Base-by-base conservation (phyloP, 2,797 vertebrate species). In the Pygocentrus nattereri region DNA sequence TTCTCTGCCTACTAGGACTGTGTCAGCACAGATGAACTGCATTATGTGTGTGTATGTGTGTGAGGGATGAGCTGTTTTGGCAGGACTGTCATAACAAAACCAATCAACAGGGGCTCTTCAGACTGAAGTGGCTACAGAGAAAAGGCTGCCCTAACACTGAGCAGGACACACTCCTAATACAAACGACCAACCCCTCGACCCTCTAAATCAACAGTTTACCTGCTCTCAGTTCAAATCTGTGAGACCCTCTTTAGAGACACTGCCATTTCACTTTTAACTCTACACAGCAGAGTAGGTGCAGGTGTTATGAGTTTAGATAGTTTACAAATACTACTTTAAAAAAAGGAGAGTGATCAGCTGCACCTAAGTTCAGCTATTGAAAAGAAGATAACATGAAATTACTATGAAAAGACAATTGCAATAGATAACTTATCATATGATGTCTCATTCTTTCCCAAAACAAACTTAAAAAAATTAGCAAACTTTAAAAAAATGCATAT, bases 11-110 rank as follows among this genome's bases (percentile, higher is more conserved):
- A 10, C 10, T 44, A 41, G 41, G 8, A 44, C 41, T 77, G 75
- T 86, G 61, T 67, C 19, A 56, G 50, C 77, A 62, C 56, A 80
- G 78, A 67, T 72, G 47, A 44, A 56, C 47, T 34, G 30, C 73
- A 15, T n/a, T 30, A 67, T 0, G 56, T 4, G 52, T 34, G 71
- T 59, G 47, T 52, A 52, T 82, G 78, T 80, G 67, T 64, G 80
- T 82, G 31, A 38, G 56, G 21, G 54, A n/a, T 54, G 21, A 13
- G 8, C 21, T 58, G 54, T 58, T 71, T 72, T 49, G 58, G 23
- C 21, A 2, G 8, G 7, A 18, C 56, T 50, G 50, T 71, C 49
- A 84, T 30, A 81, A 52, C 69, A 56, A 80, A 25, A 68, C 65
- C 19, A 54, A 58, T 67, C 47, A 68, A 76, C 2, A n/a, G 47